phyloP scores from a whole-genome alignment of 2,797 vertebrate genomes.

The Poecilia gillii region DNA sequence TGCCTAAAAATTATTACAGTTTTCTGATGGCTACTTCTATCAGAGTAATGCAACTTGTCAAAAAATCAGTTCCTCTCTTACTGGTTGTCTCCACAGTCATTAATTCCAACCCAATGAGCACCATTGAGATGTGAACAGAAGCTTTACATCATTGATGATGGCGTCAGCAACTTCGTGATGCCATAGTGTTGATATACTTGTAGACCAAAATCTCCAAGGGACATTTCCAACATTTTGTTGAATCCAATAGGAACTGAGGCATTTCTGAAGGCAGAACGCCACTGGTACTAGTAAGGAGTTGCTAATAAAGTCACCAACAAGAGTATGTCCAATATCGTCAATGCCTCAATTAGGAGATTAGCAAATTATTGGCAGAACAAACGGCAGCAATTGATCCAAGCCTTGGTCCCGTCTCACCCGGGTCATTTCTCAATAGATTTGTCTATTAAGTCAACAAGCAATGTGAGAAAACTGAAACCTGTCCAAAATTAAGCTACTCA shows the following conservation, averaged over 20 bases:
- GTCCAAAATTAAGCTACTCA: neutral
- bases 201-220: neutral
- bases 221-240: neutral
- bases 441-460: neutral
- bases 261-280: neutral
- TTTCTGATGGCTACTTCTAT: neutral
- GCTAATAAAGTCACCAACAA: neutral
- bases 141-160: neutral
- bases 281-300: neutral
- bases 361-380: constrained; percentile 1
- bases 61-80: neutral
- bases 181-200: neutral
- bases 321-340: neutral
- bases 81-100: neutral
- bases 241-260: neutral
- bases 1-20: neutral
- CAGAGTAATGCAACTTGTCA: neutral
- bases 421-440: neutral
- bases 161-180: neutral
- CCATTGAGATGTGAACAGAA: neutral
- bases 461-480: neutral
- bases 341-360: neutral
- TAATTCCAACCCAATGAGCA: neutral
- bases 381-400: neutral
- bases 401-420: neutral